These are phyloP conservation scores for Picus viridis DNA, from an alignment of 2,797 vertebrate genomes.

Conservation along the genomic window DNA sequence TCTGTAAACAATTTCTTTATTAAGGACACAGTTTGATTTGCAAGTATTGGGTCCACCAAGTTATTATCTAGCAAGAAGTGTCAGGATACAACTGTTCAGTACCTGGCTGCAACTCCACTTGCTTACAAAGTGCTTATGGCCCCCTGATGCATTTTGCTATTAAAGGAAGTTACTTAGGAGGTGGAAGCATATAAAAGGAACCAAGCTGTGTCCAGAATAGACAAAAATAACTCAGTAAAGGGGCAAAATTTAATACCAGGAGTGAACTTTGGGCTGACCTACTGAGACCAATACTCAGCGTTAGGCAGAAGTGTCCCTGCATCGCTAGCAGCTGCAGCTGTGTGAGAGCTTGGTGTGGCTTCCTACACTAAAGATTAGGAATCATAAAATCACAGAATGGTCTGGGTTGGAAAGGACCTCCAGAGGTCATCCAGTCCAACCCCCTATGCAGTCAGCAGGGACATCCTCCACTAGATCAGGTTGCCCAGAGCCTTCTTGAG, in stretches of 20 bases:
- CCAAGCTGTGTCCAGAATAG: not conserved
- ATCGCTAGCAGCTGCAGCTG: rapidly evolving
- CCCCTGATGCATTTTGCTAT: not conserved
- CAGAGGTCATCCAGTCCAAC: too few relatives aligned
- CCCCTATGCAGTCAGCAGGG: too few relatives aligned
- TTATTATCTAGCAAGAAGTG: not conserved
- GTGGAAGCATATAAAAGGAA: not conserved
- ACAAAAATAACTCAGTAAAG: not conserved
- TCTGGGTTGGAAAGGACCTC: too few relatives aligned
- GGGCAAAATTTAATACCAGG: not conserved
- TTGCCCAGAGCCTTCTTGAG: too few relatives aligned
- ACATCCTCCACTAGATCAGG: too few relatives aligned
- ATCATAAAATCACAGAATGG: too few relatives aligned
- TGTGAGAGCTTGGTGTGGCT: not conserved
- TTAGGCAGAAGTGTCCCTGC: not conserved
- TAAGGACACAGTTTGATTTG: slow-evolving; percentile 24
- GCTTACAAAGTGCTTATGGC: not conserved
- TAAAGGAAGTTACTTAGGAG: not conserved
- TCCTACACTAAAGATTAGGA: slow-evolving; percentile 3
- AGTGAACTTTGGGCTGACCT: not conserved
- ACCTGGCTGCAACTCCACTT: not conserved
- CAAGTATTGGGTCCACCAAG: not conserved
- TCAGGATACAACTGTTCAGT: not conserved
- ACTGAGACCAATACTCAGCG: not conserved
- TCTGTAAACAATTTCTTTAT: not conserved